These are phyloP conservation scores for Cynaeus angustus DNA, from an alignment of 2,888 invertebrate species.

Conservation along the genomic window DNA sequence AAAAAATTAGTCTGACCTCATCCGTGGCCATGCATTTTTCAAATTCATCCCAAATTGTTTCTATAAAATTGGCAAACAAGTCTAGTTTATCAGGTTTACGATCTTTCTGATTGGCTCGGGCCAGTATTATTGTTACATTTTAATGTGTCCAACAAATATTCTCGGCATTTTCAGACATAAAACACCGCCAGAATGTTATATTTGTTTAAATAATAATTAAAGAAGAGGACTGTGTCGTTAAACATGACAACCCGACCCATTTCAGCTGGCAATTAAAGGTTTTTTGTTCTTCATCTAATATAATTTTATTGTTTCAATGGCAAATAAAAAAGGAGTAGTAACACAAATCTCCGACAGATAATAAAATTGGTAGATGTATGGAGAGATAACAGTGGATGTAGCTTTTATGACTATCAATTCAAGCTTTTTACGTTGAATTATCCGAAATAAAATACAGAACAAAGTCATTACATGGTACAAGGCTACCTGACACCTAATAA, in stretches of 20 bases:
- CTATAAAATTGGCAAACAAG: slow-evolving; percentile 4
- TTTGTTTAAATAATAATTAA: slow-evolving; percentile 28
- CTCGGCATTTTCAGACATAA: slow-evolving; percentile 29
- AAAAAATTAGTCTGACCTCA: not conserved
- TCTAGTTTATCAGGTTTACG: slow-evolving; percentile 1
- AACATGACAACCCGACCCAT: slow-evolving; percentile 18
- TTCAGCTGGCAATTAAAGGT: slow-evolving; percentile 17
- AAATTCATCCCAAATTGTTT: slow-evolving; percentile 6
- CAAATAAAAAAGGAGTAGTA: slow-evolving; percentile 10
- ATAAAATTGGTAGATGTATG: slow-evolving; percentile 13
- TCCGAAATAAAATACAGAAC: slow-evolving; percentile 27
- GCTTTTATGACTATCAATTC: slow-evolving; percentile 24
- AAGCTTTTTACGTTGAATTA: slow-evolving; percentile 26
- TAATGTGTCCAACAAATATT: slow-evolving; percentile 33
- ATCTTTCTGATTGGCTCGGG: not conserved
- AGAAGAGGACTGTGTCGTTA: slow-evolving; percentile 17
- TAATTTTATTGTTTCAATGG: slow-evolving; percentile 28
- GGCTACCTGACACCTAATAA: slow-evolving; percentile 33
- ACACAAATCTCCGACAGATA: not conserved
- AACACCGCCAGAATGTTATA: slow-evolving; percentile 12
- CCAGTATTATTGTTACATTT: slow-evolving; percentile 16
- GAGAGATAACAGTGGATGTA: slow-evolving; percentile 12
- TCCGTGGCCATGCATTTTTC: slow-evolving; percentile 4
- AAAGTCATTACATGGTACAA: slow-evolving; percentile 28
- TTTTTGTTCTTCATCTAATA: slow-evolving; percentile 13